Evolutionary conservation across 2,113 vertebrate genomes (phyloP).

Genomic region (Egretta garzetta): DNA sequence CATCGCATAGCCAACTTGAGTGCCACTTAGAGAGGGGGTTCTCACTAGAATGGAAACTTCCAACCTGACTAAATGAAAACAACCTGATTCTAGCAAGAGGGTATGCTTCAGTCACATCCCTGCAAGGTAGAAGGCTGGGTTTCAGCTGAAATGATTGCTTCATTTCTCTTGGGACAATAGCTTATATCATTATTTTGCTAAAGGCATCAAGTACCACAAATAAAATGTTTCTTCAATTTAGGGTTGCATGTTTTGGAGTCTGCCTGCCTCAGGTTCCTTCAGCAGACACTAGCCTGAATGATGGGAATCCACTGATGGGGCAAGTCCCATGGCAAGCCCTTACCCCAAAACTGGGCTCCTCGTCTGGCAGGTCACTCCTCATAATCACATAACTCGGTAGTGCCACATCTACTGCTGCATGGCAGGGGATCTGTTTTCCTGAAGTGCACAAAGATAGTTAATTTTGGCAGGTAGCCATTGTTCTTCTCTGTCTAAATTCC

Average conservation of each 20-base stretch:
- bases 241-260: neutral
- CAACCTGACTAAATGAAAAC: neutral
- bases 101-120: neutral
- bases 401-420: neutral
- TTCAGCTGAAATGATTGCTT: neutral
- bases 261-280: neutral
- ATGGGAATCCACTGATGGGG: neutral
- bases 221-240: neutral
- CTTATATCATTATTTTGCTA: neutral
- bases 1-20: neutral
- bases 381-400: neutral
- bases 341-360: neutral
- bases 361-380: neutral
- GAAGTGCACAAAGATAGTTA: neutral
- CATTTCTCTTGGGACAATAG: neutral
- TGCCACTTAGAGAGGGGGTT: neutral
- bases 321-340: neutral
- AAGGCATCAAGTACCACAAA: neutral
- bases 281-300: neutral
- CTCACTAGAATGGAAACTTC: neutral
- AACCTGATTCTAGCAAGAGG: neutral
- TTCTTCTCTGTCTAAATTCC: slow-evolving; percentile 26
- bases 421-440: neutral
- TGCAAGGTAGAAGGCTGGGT: neutral
- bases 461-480: slow-evolving; percentile 22